These are phyloP conservation scores for Caretta caretta DNA, from an alignment of 2,113 vertebrate species.

Conservation along the genomic window DNA sequence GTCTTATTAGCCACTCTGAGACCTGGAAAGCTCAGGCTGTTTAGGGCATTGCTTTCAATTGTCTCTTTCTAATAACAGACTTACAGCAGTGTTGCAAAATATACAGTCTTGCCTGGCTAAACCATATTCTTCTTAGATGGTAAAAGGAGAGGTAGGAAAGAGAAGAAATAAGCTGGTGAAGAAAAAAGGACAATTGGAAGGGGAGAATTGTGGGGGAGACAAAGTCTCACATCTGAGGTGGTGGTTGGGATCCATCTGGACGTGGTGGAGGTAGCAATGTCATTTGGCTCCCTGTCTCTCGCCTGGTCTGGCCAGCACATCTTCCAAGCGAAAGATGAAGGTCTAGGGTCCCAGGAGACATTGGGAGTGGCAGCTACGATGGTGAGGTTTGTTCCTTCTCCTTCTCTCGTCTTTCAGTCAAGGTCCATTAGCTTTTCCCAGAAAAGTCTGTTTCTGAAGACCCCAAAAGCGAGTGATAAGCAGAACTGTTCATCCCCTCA, in stretches of 20 bases:
- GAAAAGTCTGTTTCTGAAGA: neutral
- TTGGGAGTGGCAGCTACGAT: neutral
- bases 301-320: neutral
- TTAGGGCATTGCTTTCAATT: neutral
- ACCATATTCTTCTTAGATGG: neutral
- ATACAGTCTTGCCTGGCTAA: neutral
- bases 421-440: neutral
- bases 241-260: neutral
- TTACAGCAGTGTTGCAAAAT: neutral
- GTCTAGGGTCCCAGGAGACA: neutral
- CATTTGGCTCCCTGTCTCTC: neutral
- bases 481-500: neutral
- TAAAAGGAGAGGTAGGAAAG: neutral
- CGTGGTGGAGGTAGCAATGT: neutral
- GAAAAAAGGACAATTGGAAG: neutral
- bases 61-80: neutral
- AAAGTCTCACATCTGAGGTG: neutral
- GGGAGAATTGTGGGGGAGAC: neutral
- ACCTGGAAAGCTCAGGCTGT: neutral
- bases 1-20: neutral
- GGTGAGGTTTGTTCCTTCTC: neutral
- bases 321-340: neutral
- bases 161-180: neutral
- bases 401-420: neutral
- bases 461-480: neutral